Percentiles rank a stretch among this genome's conserved stretches.
Evolutionary conservation across 2,888 invertebrate species (phyloP).

Genomic region (Patella depressa): DNA sequence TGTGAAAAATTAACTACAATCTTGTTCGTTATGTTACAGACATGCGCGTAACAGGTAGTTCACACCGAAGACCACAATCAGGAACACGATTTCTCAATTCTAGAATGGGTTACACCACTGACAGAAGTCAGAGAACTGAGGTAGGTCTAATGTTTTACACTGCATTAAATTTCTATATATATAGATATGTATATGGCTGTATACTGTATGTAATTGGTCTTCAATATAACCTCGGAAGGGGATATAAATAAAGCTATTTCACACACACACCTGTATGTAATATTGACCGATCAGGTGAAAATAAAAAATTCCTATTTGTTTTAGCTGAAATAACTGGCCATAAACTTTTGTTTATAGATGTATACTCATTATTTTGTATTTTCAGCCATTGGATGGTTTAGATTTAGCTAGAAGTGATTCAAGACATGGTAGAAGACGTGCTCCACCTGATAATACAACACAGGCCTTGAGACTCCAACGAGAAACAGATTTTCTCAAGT

Average conservation of each 20-base stretch:
- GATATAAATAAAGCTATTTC: too few relatives aligned
- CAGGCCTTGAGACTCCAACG: conserved; percentile 67
- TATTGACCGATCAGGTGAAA: too few relatives aligned
- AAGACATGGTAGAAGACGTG: conserved; percentile 31
- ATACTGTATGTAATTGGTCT: too few relatives aligned
- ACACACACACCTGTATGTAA: too few relatives aligned
- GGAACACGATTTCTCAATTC: conserved; percentile 55
- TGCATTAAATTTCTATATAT: too few relatives aligned
- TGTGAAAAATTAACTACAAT: too few relatives aligned
- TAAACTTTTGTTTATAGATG: too few relatives aligned
- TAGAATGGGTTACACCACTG: conserved; percentile 26
- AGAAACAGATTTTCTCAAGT: conserved; percentile 69
- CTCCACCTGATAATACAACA: conserved; percentile 58
- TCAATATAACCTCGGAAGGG: too few relatives aligned
- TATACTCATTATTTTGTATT: too few relatives aligned
- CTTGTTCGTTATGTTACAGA: conserved; percentile 30
- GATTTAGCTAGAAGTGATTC: background rate
- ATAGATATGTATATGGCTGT: too few relatives aligned
- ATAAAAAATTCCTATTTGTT: too few relatives aligned
- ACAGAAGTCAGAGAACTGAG: conserved; percentile 35
- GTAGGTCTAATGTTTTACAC: conserved; percentile 21
- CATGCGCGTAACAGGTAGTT: conserved; percentile 44
- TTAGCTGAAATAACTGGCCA: too few relatives aligned
- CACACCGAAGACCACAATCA: conserved; percentile 40
- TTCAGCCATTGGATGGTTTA: conserved; percentile 31